Percentiles rank a stretch among this genome's conserved stretches.
phyloP scores from a whole-genome alignment of 1,140 invertebrate genomes.

The Megalonaias nervosa region DNA sequence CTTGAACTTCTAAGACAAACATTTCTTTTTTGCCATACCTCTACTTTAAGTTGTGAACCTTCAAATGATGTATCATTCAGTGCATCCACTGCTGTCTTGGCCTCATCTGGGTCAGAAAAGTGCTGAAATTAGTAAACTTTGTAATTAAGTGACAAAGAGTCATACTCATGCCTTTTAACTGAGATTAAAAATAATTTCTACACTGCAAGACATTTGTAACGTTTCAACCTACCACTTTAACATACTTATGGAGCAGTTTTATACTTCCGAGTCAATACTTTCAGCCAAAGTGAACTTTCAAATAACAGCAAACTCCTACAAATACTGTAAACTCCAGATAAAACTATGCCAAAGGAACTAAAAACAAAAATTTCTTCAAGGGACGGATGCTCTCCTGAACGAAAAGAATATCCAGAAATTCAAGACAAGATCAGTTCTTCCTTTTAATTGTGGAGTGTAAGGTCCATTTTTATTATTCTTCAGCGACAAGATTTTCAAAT shows the following conservation, averaged over 20 bases:
- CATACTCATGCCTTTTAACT: background rate
- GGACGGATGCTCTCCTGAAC: too few species aligned
- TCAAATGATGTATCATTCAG: conserved; percentile 90
- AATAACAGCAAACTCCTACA: background rate
- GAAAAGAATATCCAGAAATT: too few species aligned
- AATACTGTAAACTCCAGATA: background rate
- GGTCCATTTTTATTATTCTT: too few species aligned
- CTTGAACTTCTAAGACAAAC: conserved; percentile 88
- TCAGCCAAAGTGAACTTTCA: background rate
- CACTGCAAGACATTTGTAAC: background rate
- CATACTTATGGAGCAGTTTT: background rate
- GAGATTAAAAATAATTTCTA: background rate
- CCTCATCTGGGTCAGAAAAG: conserved; percentile 93
- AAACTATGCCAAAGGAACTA: too few species aligned
- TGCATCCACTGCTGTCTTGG: conserved; percentile 91
- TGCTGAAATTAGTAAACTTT: conserved; percentile 75
- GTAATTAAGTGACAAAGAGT: too few species aligned
- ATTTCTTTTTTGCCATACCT: conserved; percentile 78
- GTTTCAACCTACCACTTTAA: background rate
- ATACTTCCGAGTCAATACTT: background rate
- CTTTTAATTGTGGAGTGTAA: too few species aligned
- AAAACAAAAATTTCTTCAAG: too few species aligned
- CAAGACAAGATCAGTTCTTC: too few species aligned
- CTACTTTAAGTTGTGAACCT: conserved; percentile 91
- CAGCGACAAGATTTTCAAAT: too few species aligned